These are phyloP conservation scores for Notolabrus celidotus DNA, from an alignment of 2,797 vertebrate genomes.

Conservation along the genomic window DNA sequence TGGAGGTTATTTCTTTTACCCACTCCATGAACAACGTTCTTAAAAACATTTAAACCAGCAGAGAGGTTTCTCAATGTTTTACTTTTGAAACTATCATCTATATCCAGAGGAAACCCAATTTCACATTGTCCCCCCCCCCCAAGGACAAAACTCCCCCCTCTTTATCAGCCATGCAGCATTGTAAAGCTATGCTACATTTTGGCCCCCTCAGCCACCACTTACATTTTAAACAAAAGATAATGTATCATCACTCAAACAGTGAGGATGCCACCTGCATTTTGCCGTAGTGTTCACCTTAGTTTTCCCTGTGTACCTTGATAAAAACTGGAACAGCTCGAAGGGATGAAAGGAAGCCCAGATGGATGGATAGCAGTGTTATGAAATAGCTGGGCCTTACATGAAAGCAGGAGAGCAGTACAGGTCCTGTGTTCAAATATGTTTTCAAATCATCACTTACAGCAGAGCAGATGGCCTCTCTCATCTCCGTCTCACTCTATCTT, in stretches of 20 bases:
- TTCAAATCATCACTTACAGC: constrained; percentile 61
- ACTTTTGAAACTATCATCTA: too few species aligned
- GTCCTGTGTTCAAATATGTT: constrained; percentile 57
- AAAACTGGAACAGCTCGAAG: constrained; percentile 50
- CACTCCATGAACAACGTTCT: too few species aligned
- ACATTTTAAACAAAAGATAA: neutral
- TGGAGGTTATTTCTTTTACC: too few species aligned
- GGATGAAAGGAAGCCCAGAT: constrained; percentile 62
- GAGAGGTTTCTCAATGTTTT: too few species aligned
- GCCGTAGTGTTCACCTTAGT: constrained; percentile 7
- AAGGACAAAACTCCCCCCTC: too few species aligned
- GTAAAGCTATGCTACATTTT: neutral
- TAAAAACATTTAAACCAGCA: too few species aligned
- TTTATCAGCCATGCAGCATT: neutral
- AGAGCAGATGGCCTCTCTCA: constrained; percentile 57
- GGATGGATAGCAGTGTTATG: constrained; percentile 61
- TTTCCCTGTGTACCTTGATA: constrained; percentile 26
- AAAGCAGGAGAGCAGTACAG: constrained; percentile 58
- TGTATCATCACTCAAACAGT: neutral
- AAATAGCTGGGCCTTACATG: constrained; percentile 60
- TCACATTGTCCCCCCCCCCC: too few species aligned
- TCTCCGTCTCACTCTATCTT: constrained; percentile 67
- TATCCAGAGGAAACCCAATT: too few species aligned
- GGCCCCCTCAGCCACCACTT: neutral
- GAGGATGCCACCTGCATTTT: constrained; percentile 1